Base-by-base conservation (phyloP, 1,140 invertebrate species). In the Drosophila kepulauana region DNA sequence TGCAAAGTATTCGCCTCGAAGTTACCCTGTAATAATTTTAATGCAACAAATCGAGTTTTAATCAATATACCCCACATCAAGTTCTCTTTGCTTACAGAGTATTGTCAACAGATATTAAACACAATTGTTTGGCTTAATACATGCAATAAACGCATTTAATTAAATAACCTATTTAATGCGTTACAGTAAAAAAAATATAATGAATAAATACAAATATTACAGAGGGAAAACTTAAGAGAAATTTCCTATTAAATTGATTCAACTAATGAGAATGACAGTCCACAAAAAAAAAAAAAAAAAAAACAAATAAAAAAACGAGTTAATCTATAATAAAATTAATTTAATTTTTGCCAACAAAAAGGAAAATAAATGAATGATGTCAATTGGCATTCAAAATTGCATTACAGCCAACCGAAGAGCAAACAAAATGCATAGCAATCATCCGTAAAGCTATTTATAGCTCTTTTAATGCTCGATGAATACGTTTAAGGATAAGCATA, bases 91-190 rank as follows among this genome's bases (percentile, higher is more conserved):
- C 3, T 16, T 20, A 33, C 41, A 38, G 64, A 43, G 52, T 57
- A 58, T 67, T 35, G 11, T 10, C 65, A 63, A 63, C 59, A 30
- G 51, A 70, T 43, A 69, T 63, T 62, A 62, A 46, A 70, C 61
- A 51, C 67, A 75, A 71, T 75, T 64, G 73, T 48, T 25, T 64
- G 43, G 49, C 43, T 68, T 77, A 51, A 65, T 74, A 46, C 46
- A 33, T n/a, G 66, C 48, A 73, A 64, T 66, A 64, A 82, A 71
- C 56, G 76, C 54, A 80, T 88, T 88, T 87, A 82, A 87, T 88
- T 82, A 80, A 79, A 88, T 87, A 82, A 87, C 74, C 80, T 79
- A 79, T 88, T 87, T 87, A 79, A 77, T 59, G 43, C 52, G 41
- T 70, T 71, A 75, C 66, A 59, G 25, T 48, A 62, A 81, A 67